Conservation (phyloP, 2,888 invertebrate species). For the Ferrisia virgata region DNA sequence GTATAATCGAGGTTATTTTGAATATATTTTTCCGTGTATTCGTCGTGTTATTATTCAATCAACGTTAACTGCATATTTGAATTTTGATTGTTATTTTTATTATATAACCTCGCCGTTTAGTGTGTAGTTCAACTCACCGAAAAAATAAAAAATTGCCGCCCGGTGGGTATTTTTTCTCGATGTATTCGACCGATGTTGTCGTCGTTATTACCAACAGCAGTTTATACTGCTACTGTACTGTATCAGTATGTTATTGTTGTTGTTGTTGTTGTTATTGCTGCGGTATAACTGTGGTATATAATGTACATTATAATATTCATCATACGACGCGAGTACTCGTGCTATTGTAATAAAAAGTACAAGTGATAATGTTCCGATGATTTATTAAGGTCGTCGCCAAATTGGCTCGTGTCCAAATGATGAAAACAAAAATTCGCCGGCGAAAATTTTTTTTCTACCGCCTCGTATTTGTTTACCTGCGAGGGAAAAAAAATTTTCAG, state of each 20-base stretch:
- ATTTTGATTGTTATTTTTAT: background rate
- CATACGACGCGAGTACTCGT: background rate
- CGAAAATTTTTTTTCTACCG: background rate
- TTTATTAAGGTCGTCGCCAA: conserved; percentile 36
- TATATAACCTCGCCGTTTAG: conserved; percentile 2
- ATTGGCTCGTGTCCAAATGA: conserved; percentile 33
- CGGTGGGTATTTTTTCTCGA: background rate
- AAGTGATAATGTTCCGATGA: conserved; percentile 23
- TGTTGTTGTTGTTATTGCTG: background rate
- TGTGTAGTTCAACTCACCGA: background rate
- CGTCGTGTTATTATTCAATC: background rate
- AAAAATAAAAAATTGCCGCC: background rate
- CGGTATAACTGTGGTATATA: background rate
- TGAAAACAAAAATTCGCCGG: conserved; percentile 21
- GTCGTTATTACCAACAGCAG: too few relatives aligned
- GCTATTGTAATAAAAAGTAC: conserved; percentile 23
- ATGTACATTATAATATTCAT: background rate
- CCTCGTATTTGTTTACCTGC: conserved; percentile 5
- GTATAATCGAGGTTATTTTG: background rate
- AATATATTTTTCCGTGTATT: background rate
- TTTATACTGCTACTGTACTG: too few relatives aligned
- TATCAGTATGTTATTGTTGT: background rate
- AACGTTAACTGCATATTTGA: background rate
- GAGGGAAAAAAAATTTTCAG: background rate
- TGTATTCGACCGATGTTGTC: background rate